A percentile compares a stretch with the other conserved stretches of the same genome.
Conservation (phyloP, 1,140 invertebrate genomes). For the Euwallacea fornicatus region DNA sequence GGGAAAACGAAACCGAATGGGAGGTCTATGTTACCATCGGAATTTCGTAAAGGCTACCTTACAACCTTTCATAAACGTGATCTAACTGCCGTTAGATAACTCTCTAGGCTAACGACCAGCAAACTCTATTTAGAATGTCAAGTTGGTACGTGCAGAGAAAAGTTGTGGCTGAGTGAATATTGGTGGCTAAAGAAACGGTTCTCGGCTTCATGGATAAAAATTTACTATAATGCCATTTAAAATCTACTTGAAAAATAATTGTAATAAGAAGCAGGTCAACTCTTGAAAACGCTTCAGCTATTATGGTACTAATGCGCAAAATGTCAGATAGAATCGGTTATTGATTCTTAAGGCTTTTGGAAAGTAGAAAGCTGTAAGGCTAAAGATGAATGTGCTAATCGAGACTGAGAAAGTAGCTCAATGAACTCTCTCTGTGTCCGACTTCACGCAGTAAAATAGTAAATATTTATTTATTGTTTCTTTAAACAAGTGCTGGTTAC, state of each 20-base stretch:
- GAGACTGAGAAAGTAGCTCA: background rate
- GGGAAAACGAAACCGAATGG: conserved; percentile 16
- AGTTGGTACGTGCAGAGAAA: background rate
- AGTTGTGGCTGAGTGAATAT: background rate
- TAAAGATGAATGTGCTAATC: conserved; percentile 2
- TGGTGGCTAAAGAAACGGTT: background rate
- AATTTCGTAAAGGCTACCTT: conserved; percentile 8
- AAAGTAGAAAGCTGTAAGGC: background rate
- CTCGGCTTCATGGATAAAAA: background rate
- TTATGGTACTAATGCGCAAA: background rate
- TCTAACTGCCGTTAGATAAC: conserved; percentile 1
- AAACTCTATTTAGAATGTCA: background rate
- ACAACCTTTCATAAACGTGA: conserved; percentile 4
- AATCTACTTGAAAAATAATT: background rate
- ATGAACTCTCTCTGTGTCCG: background rate
- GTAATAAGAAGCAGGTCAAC: too few relatives aligned
- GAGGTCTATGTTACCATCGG: background rate
- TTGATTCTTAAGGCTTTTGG: background rate
- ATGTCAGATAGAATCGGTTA: conserved; percentile 2
- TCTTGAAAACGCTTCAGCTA: background rate
- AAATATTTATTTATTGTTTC: too few relatives aligned
- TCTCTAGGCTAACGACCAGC: conserved; percentile 3
- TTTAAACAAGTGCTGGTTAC: too few relatives aligned
- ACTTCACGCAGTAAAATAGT: too few relatives aligned
- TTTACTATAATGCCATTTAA: background rate